phyloP scores from a whole-genome alignment of 2,113 vertebrate species.

The Corvus moneduloides region DNA sequence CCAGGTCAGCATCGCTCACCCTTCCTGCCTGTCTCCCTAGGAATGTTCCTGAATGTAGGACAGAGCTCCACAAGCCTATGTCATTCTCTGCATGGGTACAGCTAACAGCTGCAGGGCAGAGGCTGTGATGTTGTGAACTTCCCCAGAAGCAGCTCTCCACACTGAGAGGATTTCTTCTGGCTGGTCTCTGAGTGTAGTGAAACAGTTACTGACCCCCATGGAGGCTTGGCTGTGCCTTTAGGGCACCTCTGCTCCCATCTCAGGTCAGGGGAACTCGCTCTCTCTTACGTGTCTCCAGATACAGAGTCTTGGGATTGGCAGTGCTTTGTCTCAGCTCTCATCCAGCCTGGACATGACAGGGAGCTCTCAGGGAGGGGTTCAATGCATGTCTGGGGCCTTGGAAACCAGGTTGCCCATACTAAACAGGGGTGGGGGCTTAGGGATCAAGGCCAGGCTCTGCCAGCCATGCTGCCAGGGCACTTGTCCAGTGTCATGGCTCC shows the following conservation, averaged over 20 bases:
- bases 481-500: background rate
- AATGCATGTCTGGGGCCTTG: rapidly evolving
- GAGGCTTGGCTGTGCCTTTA: background rate
- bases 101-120: background rate
- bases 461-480: background rate
- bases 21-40: background rate
- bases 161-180: background rate
- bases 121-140: background rate
- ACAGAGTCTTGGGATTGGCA: rapidly evolving
- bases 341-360: background rate
- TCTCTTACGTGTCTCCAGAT: background rate
- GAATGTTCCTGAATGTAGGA: background rate
- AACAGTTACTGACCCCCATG: background rate
- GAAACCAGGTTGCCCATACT: background rate
- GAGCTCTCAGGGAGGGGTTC: no score
- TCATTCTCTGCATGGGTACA: background rate
- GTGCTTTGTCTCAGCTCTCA: background rate
- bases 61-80: background rate
- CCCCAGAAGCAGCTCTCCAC: background rate
- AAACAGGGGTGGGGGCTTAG: rapidly evolving
- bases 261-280: background rate
- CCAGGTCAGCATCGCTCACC: rapidly evolving
- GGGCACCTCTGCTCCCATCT: background rate
- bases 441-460: background rate
- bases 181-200: background rate